Evolutionary conservation across 2,797 vertebrate genomes (phyloP), one percentile per base, ranked within the genome.

Genomic region (Sebastes jordani): DNA sequence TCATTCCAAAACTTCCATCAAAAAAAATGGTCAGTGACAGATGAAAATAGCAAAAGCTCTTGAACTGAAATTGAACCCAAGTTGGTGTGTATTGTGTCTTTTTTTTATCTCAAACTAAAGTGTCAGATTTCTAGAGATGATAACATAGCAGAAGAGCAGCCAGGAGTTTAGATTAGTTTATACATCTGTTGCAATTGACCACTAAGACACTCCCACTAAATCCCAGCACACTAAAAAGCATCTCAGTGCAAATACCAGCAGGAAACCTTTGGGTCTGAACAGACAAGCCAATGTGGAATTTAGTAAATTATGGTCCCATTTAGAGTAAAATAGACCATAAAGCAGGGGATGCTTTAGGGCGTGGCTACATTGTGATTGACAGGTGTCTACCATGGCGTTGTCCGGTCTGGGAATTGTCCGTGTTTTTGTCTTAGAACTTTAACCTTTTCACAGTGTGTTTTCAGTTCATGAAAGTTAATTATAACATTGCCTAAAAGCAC

Each of bases 151-250:
- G 59, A 73, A 58, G 27, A 60, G 52, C 18, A 29, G 59, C 59
- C 13, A 42, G 14, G 18, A 60, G 46, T 71, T 69, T 20, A 49
- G 11, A 62, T 81, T 42, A 25, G n/a, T 60, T 81, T 22, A n/a
- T n/a, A 70, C 36, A 34, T 58, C 29, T 62, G 32, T 79, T 77
- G 56, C 67, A 22, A 56, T 20, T 63, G 66, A 74, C 61, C n/a
- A 14, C 22, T 54, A 42, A 75, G 36, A 59, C 7, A 20, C 18
- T 49, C 18, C 18, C 10, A 62, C 58, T 67, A 60, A 70, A 76
- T 70, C 18, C 30, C 18, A 61, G 29, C 16, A 6, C 29, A 64
- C 68, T 18, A 60, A 49, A 56, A 42, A n/a, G 29, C 5, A 55
- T 68, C 42, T 61, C 38, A 32, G 25, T n/a, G 22, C 32, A 27